Evolutionary conservation across 2,797 vertebrate genomes (phyloP).

Genomic region (Notoglanidium macrostoma): DNA sequence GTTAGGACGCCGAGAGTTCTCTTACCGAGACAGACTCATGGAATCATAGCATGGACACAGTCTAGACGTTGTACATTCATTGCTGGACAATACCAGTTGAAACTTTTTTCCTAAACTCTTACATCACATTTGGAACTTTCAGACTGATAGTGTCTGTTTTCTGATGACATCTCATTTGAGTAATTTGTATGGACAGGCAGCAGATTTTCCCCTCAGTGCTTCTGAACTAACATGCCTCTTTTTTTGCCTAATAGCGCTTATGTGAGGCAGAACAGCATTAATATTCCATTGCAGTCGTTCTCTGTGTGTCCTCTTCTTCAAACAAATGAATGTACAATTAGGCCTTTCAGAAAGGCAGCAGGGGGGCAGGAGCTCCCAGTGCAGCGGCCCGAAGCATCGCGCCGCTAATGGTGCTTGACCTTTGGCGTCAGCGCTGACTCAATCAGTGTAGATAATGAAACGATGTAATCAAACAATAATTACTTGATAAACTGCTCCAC

Average conservation of each 20-base stretch:
- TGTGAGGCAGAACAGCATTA: slow-evolving; percentile 56
- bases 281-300: slow-evolving; percentile 68
- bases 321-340: slow-evolving; percentile 84
- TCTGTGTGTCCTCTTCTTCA: slow-evolving; percentile 73
- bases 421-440: slow-evolving; percentile 80
- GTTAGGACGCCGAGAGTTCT: not conserved
- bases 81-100: not conserved
- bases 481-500: slow-evolving; percentile 81
- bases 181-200: slow-evolving; percentile 17
- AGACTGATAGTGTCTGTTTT: not conserved
- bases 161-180: not conserved
- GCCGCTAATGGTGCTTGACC: slow-evolving; percentile 80
- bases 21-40: not conserved
- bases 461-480: slow-evolving; percentile 86
- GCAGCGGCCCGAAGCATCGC: slow-evolving; percentile 59
- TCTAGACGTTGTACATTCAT: too few species aligned
- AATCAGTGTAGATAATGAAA: slow-evolving; percentile 85
- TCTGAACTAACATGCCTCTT: not conserved
- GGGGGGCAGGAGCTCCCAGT: slow-evolving; percentile 19
- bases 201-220: not conserved
- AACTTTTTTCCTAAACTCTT: not conserved
- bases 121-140: not conserved
- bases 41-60: not conserved
- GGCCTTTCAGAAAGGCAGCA: slow-evolving; percentile 71
- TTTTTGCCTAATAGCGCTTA: slow-evolving; percentile 19